These are phyloP conservation scores for Nothoprocta perdicaria DNA, from an alignment of 2,113 vertebrate genomes.

Conservation along the genomic window DNA sequence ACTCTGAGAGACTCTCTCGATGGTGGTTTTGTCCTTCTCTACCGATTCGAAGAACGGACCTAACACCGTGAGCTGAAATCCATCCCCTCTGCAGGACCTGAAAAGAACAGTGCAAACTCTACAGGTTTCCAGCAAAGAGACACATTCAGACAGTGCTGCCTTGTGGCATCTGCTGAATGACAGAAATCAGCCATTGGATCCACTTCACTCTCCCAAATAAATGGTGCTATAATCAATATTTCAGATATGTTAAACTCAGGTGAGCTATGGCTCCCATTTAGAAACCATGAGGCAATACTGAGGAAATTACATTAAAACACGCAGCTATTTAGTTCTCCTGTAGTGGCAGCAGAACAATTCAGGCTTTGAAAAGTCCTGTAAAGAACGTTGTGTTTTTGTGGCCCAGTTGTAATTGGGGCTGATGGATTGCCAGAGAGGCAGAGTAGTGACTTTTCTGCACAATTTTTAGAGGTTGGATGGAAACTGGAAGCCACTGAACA, in stretches of 20 bases:
- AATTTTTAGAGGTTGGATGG: background rate
- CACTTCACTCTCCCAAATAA: slow-evolving; percentile 38
- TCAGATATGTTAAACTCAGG: slow-evolving; percentile 29
- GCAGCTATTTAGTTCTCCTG: slow-evolving; percentile 52
- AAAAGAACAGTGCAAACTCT: background rate
- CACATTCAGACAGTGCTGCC: fast-evolving
- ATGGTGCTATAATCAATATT: slow-evolving; percentile 41
- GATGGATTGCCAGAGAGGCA: slow-evolving; percentile 36
- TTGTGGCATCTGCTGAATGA: background rate
- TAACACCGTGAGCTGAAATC: background rate
- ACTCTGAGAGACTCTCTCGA: too few species aligned
- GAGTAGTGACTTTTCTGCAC: slow-evolving; percentile 37
- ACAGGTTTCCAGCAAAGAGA: background rate
- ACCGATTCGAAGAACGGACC: too few species aligned
- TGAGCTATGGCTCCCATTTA: slow-evolving; percentile 49
- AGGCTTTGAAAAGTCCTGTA: slow-evolving; percentile 42
- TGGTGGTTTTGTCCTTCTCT: too few species aligned
- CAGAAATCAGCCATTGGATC: slow-evolving; percentile 8
- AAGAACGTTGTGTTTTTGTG: background rate
- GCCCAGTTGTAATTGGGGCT: slow-evolving; percentile 61
- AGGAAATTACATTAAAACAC: slow-evolving; percentile 71
- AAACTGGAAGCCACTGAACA: background rate
- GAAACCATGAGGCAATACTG: slow-evolving; percentile 43
- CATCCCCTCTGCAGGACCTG: background rate
- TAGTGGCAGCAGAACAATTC: slow-evolving; percentile 47